Conservation (phyloP, 2,888 invertebrate species). For the Drosophila mulleri region DNA sequence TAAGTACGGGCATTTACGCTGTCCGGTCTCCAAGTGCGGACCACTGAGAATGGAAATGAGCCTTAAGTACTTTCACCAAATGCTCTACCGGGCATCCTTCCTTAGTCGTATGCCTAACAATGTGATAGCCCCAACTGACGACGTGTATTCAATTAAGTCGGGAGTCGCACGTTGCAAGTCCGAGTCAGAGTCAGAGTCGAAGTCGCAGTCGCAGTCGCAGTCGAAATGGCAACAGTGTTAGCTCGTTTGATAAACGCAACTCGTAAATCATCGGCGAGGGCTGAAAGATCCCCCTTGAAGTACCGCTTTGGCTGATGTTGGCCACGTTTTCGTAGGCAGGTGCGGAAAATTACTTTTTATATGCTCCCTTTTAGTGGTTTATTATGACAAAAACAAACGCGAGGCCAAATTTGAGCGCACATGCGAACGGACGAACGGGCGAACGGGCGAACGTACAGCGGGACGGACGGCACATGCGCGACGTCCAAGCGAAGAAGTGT, state of each 20-base stretch:
- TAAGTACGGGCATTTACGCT: conserved; percentile 32
- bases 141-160: conserved; percentile 66
- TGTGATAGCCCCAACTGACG: conserved; percentile 41
- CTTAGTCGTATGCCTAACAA: conserved; percentile 25
- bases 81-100: conserved; percentile 22
- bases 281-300: conserved; percentile 63
- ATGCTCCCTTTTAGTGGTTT: conserved; percentile 81
- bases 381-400: conserved; percentile 79
- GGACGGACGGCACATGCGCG: conserved; percentile 63
- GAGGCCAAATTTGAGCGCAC: conserved; percentile 58
- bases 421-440: conserved; percentile 35
- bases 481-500: conserved; percentile 23
- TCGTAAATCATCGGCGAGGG: conserved; percentile 67
- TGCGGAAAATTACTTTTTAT: conserved; percentile 83
- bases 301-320: conserved; percentile 58
- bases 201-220: conserved; percentile 15
- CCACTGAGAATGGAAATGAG: conserved; percentile 14
- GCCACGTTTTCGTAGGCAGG: conserved; percentile 75
- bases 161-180: conserved; percentile 27
- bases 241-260: conserved; percentile 63
- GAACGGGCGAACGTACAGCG: conserved; percentile 15
- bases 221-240: conserved; percentile 55
- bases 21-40: conserved; percentile 35
- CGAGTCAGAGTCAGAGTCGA: conserved; percentile 11
- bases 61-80: conserved; percentile 32